Evolutionary conservation across 2,888 invertebrate genomes (phyloP), one percentile per base, ranked within the genome.

Genomic region (Drosophila helvetica): DNA sequence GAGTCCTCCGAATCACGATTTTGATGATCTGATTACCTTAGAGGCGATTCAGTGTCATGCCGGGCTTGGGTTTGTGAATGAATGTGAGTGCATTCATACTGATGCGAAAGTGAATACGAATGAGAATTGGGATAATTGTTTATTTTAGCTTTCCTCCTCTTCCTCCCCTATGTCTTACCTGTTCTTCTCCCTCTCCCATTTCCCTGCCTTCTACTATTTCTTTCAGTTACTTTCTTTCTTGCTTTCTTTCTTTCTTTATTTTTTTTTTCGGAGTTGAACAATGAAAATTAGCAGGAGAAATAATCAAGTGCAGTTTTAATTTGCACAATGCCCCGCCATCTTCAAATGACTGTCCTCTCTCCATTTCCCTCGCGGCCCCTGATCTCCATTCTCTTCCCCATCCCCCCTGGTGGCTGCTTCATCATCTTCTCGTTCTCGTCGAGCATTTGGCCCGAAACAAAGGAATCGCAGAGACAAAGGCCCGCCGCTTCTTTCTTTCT

Each of bases 241-340:
- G 5, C 38, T 62, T 72, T 45, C 15, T 25, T 18, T 15, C 30
- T n/a, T n/a, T 53, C 42, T 63, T 12, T n/a, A n/a, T 51, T 46
- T 47, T 33, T 60, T 68, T 22, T 64, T 63, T 53, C 54, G 53
- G 56, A 19, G 42, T 47, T 25, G 72, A 78, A 79, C 79, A 80
- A 75, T 80, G 80, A 74, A 84, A 80, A 80, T 80, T 80, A 80
- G 84, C 80, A 84, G 76, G 63, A 78, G 75, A 84, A 80, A 80
- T 80, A 80, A 84, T 84, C 79, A 84, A 84, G 81, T 80, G 84
- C 84, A 80, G 84, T 84, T 84, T 78, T 80, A 75, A 84, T 78
- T 80, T 80, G 67, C 78, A 83, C 83, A 80, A 79, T 82, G 77
- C 67, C 55, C 56, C 50, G 43, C 43, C 65, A 22, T n/a, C 45